Conservation (phyloP, 2,888 invertebrate genomes). For the Drosophila tanythrix region DNA sequence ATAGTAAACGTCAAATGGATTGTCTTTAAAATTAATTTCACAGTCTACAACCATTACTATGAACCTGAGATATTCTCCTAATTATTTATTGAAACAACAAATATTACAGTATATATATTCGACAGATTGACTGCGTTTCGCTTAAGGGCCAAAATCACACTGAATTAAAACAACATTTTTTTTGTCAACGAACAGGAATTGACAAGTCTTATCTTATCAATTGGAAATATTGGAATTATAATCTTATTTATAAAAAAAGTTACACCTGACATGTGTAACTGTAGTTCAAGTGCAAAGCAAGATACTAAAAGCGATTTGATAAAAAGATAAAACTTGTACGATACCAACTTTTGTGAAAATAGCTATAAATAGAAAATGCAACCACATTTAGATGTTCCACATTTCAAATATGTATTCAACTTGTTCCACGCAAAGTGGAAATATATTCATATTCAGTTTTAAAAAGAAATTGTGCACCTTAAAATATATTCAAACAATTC, state of each 20-base stretch:
- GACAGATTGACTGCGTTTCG: slow-evolving; percentile 23
- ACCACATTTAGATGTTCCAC: not conserved
- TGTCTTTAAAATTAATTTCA: slow-evolving; percentile 80
- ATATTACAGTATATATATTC: not conserved
- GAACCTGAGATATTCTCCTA: not conserved
- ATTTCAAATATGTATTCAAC: not conserved
- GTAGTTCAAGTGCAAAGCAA: slow-evolving; percentile 1
- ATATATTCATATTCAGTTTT: not conserved
- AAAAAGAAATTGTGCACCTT: not conserved
- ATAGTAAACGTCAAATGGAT: slow-evolving; percentile 77
- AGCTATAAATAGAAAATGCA: not conserved
- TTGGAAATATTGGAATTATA: slow-evolving; percentile 41
- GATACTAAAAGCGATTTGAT: not conserved
- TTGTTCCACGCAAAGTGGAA: not conserved
- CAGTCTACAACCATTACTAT: slow-evolving; percentile 72
- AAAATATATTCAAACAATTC: slow-evolving; percentile 2
- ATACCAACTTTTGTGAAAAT: not conserved
- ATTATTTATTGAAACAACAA: not conserved
- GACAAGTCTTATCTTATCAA: slow-evolving; percentile 59
- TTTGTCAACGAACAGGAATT: slow-evolving; percentile 24
- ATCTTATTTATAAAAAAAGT: slow-evolving; percentile 37
- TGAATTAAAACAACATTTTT: slow-evolving; percentile 28
- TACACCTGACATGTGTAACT: slow-evolving; percentile 37
- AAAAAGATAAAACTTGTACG: not conserved
- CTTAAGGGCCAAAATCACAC: slow-evolving; percentile 30